Base-by-base conservation (phyloP, 1,140 invertebrate species). In the Drosophila sucinea region DNA sequence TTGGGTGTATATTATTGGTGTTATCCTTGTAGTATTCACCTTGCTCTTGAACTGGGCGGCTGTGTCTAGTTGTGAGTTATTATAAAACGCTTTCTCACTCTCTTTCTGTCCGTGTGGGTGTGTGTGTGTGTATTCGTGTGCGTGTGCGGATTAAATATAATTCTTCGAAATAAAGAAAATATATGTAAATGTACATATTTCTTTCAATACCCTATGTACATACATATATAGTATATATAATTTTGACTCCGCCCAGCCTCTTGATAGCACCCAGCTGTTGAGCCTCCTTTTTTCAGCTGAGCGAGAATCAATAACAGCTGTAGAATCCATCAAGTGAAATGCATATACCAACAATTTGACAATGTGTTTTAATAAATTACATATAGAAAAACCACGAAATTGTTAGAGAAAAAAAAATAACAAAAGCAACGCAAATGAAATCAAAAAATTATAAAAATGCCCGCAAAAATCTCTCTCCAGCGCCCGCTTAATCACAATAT, bases 341-440 rank as follows among this genome's bases (percentile, higher is more conserved):
- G 8, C 23, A 47, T 47, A 47, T 25, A 47, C 7, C 23, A 6
- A 17, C 25, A 41, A 32, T 6, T 64, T 25, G 32, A 68, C 72
- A 70, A 86, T 86, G 82, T 86, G 82, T 79, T 86, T 86, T 69
- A 86, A 86, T 56, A 73, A 86, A 65, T 60, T 79, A 35, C 73
- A 70, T 41, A 60, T 47, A 54, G 58, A 65, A 33, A 60, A 54
- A 55, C 41, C 64, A 38, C 57, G 51, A 63, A 70, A 79, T 72
- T 67, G 75, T 75, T 65, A 86, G 86, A 64, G 57, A 70, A 38
- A 70, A 54, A 30, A 47, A 65, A 62, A 41, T 56, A 8, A 40
- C 1, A 29, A 54, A 60, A n/a, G 54, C 44, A 8, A 51, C 6
- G 33, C n/a, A 70, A 56, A 30, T 35, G 7, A 7, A 38, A 44